These are phyloP conservation scores for Tamias sibiricus DNA, from an alignment of 2,113 vertebrate species.

Conservation along the genomic window DNA sequence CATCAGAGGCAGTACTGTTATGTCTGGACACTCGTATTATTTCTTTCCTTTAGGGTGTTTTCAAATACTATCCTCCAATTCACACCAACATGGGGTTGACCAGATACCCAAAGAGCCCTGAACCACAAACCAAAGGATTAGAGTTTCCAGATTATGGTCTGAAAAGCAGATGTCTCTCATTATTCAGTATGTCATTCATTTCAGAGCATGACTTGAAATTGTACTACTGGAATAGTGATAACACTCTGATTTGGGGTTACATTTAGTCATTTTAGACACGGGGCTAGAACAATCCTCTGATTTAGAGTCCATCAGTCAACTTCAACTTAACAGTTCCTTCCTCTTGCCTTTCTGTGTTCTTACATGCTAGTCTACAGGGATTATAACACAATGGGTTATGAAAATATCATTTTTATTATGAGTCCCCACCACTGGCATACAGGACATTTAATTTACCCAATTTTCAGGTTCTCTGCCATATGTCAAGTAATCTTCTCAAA, in stretches of 20 bases:
- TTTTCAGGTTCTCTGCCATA: background rate
- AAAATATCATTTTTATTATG: background rate
- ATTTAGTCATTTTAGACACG: background rate
- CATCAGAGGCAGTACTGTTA: background rate
- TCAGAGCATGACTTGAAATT: background rate
- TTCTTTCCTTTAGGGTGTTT: background rate
- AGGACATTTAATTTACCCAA: background rate
- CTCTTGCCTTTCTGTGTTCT: background rate
- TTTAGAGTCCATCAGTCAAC: background rate
- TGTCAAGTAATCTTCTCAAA: background rate
- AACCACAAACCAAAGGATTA: background rate
- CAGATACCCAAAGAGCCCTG: background rate
- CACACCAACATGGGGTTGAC: background rate
- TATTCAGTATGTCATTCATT: background rate
- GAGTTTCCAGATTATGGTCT: background rate
- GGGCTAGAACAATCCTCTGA: background rate
- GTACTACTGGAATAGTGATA: background rate
- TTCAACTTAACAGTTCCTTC: background rate
- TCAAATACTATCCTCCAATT: background rate
- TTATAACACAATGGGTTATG: background rate
- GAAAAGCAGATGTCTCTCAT: background rate
- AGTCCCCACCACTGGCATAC: too few species aligned
- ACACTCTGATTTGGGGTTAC: background rate
- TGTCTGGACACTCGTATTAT: background rate
- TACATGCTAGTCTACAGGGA: background rate